These are phyloP conservation scores for Pangasius larnaudii DNA, from an alignment of 2,797 vertebrate genomes.

Conservation along the genomic window DNA sequence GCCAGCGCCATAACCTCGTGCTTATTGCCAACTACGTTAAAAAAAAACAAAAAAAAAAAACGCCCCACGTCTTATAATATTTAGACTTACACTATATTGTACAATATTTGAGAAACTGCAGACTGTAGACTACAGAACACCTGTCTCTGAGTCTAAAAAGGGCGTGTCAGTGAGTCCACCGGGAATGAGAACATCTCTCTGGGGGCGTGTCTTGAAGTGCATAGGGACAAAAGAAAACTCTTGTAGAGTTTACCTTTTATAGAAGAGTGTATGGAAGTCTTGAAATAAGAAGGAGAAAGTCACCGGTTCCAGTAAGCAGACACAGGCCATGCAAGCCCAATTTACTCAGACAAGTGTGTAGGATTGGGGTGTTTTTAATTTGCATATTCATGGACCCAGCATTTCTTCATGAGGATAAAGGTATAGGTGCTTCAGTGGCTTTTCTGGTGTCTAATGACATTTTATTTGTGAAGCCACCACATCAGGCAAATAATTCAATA, in stretches of 20 bases:
- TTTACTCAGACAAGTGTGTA: background rate
- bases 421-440: background rate
- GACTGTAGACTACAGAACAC: background rate
- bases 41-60: background rate
- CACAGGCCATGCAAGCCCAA: background rate
- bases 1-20: background rate
- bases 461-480: background rate
- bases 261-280: background rate
- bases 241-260: background rate
- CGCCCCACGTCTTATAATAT: background rate
- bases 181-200: background rate
- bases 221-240: background rate
- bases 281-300: background rate
- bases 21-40: too few relatives aligned
- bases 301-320: background rate
- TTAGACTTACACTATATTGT: too few relatives aligned
- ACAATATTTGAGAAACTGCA: background rate
- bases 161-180: background rate
- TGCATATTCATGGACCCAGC: background rate
- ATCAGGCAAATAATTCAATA: background rate
- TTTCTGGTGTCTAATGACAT: background rate
- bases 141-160: background rate
- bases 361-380: background rate
- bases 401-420: background rate
- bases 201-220: background rate